Base-by-base conservation (phyloP, 2,888 invertebrate species). In the Zaprionus bogoriensis region DNA sequence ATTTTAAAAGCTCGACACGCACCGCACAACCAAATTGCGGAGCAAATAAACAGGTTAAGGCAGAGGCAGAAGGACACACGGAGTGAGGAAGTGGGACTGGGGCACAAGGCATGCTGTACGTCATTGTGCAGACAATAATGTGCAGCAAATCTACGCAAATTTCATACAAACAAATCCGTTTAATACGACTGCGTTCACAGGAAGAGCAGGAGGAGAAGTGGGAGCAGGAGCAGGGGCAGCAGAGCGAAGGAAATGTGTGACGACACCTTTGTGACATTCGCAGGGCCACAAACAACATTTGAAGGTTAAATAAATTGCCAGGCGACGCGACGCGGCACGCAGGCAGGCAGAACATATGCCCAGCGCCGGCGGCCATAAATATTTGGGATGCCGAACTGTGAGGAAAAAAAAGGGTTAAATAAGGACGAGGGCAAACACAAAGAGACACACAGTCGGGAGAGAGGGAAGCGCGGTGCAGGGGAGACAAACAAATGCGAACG, bases 251-350 rank as follows among this genome's bases (percentile, higher is more conserved):
- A 20, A n/a, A 60, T 50, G 61, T 55, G 38, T 22, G 55, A 61
- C 59, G 57, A 74, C 74, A 74, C 76, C 74, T 75, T 71, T 74
- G 76, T 48, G 76, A 76, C 76, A 71, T 58, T 70, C 72, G 59
- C 73, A 69, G 70, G 44, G 45, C 50, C 25, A 30, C 70, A 28
- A 70, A 59, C 74, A 71, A 68, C 62, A 61, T 81, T 74, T 76
- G 74, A 82, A 84, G 82, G 82, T 84, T 82, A 87, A 83, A 87
- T 82, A 87, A 79, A 83, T 83, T 74, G 70, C 52, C 67, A 27
- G 23, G 47, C 69, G 45, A 39, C 45, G 47, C 69, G 45, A 39
- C 45, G 42, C 14, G 59, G 57, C 69, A 70, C 41, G 67, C 67
- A 67, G 70, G 51, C 70, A 69, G n/a, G n/a, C n/a, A 36, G 12